A percentile compares a stretch with the other conserved stretches of the same genome.
These are phyloP conservation scores for Drosophila novamexicana DNA, from an alignment of 1,140 invertebrate species.

Conservation along the genomic window DNA sequence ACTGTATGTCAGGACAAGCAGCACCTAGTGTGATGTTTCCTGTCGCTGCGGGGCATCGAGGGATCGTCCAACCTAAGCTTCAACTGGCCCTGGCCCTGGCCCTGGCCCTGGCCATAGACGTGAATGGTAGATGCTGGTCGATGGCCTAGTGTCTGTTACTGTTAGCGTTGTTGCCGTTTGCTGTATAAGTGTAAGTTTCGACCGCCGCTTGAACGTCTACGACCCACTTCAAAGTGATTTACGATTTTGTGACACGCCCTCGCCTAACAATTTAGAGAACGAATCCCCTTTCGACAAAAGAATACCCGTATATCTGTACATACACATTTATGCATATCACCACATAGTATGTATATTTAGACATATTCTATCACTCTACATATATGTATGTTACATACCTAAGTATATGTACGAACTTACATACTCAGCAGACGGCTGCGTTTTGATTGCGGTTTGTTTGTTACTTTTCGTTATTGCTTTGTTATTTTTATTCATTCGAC, in stretches of 20 bases:
- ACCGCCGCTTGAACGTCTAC: slow-evolving; percentile 79
- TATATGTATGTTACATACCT: background rate
- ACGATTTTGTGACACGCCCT: slow-evolving; percentile 83
- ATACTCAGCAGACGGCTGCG: slow-evolving; percentile 22
- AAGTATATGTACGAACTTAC: background rate
- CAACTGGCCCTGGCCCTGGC: slow-evolving; percentile 31
- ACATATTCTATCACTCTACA: slow-evolving; percentile 12
- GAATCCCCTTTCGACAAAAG: slow-evolving; percentile 43
- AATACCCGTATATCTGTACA: slow-evolving; percentile 12
- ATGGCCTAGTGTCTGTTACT: slow-evolving; percentile 39
- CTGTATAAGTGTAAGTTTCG: slow-evolving; percentile 50
- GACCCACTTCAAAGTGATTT: slow-evolving; percentile 84
- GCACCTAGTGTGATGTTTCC: slow-evolving; percentile 74
- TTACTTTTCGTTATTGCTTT: slow-evolving; percentile 36
- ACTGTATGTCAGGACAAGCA: slow-evolving; percentile 76
- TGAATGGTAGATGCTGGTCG: slow-evolving; percentile 17
- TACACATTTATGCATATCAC: background rate
- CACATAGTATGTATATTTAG: slow-evolving; percentile 7
- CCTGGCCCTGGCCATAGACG: slow-evolving; percentile 23
- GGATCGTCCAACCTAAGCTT: slow-evolving; percentile 31
- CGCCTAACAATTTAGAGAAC: slow-evolving; percentile 80
- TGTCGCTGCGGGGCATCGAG: slow-evolving; percentile 66
- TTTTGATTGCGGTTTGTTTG: slow-evolving; percentile 24
- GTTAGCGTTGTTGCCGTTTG: slow-evolving; percentile 46
- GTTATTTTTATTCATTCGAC: slow-evolving; percentile 48